Conservation (phyloP, 23 tunicate species). For the Oikopleura dioica region DNA sequence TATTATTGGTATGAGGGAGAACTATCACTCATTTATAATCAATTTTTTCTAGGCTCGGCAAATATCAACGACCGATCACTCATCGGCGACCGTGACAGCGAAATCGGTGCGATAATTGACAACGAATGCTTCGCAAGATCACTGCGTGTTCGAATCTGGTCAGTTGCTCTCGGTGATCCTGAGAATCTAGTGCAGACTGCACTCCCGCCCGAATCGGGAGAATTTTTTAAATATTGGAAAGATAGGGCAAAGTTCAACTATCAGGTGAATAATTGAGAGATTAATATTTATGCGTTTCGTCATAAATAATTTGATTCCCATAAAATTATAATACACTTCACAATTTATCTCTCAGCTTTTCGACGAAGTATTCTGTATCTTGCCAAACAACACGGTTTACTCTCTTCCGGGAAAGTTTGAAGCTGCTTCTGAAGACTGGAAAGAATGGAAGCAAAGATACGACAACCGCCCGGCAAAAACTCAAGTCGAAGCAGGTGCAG, state of each 20-base stretch:
- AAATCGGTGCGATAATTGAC: constrained; percentile 62
- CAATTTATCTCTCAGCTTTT: neutral
- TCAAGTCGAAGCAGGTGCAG: no score
- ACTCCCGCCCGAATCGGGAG: no score
- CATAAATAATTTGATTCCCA: no score
- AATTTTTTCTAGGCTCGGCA: no score
- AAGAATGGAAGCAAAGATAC: neutral
- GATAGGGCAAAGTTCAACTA: no score
- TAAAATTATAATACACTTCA: no score
- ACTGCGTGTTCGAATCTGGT: neutral
- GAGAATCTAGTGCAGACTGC: no score
- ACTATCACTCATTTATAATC: no score
- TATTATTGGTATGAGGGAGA: constrained; percentile 74
- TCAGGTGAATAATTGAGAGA: no score
- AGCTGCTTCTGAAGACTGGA: neutral
- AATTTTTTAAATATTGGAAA: no score
- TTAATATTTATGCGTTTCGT: no score
- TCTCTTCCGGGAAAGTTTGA: neutral
- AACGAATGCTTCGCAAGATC: neutral
- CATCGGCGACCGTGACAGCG: constrained; percentile 65
- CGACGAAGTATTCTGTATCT: neutral
- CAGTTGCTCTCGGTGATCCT: neutral
- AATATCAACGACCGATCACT: constrained; percentile 84
- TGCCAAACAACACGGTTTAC: neutral
- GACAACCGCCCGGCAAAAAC: no score